Conservation (phyloP, 2,797 vertebrate genomes). For the Cryptoblepharus egeriae region DNA sequence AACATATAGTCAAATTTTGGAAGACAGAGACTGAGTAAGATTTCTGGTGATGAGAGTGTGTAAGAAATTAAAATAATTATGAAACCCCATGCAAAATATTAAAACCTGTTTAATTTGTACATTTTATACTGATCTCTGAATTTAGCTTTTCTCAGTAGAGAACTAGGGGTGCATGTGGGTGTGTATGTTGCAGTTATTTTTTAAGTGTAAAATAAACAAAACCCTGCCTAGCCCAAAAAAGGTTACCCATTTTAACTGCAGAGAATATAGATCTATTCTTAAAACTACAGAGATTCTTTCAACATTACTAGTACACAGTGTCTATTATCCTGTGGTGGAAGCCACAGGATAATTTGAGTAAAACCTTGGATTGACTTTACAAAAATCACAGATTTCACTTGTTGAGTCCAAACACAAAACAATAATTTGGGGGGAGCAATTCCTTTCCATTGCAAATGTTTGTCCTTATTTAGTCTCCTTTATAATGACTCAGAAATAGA, state of each 20-base stretch:
- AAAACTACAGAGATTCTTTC: conserved; percentile 42
- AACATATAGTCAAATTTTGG: neutral
- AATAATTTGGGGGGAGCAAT: conserved; percentile 49
- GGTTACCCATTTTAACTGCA: conserved; percentile 41
- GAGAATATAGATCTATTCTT: conserved; percentile 36
- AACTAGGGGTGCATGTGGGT: neutral
- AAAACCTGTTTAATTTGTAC: neutral
- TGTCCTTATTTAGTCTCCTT: conserved; percentile 46
- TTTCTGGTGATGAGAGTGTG: too few species aligned
- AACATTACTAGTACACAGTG: conserved; percentile 43
- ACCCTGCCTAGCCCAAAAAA: conserved; percentile 46
- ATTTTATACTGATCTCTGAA: neutral
- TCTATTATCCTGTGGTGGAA: conserved; percentile 33
- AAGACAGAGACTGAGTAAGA: neutral
- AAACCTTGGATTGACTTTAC: neutral
- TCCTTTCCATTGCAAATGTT: conserved; percentile 55
- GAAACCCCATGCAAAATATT: neutral
- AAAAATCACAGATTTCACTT: conserved; percentile 54
- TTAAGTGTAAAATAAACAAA: neutral
- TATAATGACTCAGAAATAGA: neutral
- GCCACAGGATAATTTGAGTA: neutral
- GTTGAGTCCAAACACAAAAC: conserved; percentile 50
- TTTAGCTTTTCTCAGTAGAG: neutral
- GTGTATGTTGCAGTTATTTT: neutral
- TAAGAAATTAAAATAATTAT: neutral